Percentiles rank a stretch among this genome's conserved stretches.
Conservation (phyloP, 2,888 invertebrate genomes). For the Dexiosoma caninum region DNA sequence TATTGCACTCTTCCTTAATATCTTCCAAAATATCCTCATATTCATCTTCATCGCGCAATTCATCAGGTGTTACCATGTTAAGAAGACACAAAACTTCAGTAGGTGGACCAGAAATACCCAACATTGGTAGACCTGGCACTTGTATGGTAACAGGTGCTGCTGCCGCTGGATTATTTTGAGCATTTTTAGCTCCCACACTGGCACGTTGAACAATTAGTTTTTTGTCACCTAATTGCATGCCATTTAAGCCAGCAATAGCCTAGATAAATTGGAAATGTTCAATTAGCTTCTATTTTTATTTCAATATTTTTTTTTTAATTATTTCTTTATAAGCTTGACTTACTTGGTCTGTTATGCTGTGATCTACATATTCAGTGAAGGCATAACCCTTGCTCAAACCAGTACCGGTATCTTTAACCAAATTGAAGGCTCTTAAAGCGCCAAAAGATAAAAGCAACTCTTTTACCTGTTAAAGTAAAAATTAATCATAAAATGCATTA, state of each 20-base stretch:
- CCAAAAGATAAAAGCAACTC: conserved; percentile 98
- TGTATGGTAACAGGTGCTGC: conserved; percentile 93
- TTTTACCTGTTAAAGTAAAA: conserved; percentile 85
- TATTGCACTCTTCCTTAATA: conserved; percentile 97
- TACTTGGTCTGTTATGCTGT: conserved; percentile 97
- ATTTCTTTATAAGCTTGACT: conserved; percentile 45
- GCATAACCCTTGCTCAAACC: conserved; percentile 98
- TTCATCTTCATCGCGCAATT: conserved; percentile 96
- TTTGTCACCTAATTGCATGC: conserved; percentile 99
- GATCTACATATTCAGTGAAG: conserved; percentile 98
- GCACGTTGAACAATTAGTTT: conserved; percentile 97
- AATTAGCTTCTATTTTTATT: not conserved
- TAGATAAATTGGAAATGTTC: conserved; percentile 75
- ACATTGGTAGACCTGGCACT: conserved; percentile 90
- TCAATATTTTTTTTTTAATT: not conserved
- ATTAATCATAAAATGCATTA: not conserved
- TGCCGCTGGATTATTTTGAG: conserved; percentile 79
- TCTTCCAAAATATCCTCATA: conserved; percentile 99
- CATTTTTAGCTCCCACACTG: conserved; percentile 96
- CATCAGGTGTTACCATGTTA: conserved; percentile 98
- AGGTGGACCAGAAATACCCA: conserved; percentile 91
- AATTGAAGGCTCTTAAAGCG: conserved; percentile 96
- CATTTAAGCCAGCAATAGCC: conserved; percentile 98
- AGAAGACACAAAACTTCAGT: conserved; percentile 95
- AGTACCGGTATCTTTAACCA: conserved; percentile 98